A percentile compares a stretch with the other conserved stretches of the same genome.
These are phyloP conservation scores for Cepaea hortensis DNA, from an alignment of 2,888 invertebrate genomes.

Conservation along the genomic window DNA sequence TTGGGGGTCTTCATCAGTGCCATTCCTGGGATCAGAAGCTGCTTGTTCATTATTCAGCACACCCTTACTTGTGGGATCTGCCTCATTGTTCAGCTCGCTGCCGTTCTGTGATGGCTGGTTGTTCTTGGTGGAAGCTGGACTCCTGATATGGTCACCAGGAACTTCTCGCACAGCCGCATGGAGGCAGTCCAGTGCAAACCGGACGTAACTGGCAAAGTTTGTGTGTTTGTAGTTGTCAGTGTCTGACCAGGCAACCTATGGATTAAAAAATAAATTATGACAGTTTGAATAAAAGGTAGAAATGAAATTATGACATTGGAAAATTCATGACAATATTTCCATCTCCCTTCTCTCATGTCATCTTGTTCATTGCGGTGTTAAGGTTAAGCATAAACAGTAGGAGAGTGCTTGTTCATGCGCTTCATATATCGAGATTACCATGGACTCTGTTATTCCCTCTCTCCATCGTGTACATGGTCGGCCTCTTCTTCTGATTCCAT, in stretches of 20 bases:
- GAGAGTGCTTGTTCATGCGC: no score
- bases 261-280: neutral
- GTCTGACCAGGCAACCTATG: slow-evolving; percentile 60
- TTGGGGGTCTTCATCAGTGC: neutral
- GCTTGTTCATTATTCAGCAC: neutral
- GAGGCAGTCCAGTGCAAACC: slow-evolving; percentile 60
- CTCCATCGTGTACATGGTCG: no score
- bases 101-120: no score
- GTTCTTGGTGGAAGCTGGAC: neutral
- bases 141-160: neutral
- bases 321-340: neutral
- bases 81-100: neutral
- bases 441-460: no score
- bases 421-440: no score
- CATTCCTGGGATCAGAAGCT: neutral
- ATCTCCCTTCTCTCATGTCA: neutral
- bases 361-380: no score
- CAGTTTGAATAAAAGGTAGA: neutral
- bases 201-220: slow-evolving; percentile 62
- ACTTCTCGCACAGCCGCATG: slow-evolving; percentile 51
- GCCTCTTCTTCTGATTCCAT: no score
- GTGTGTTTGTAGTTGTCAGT: slow-evolving; percentile 63
- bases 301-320: neutral
- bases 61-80: neutral
- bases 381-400: no score